Evolutionary conservation across 2,113 vertebrate genomes (phyloP).

Genomic region (Onychorhynchus coronatus): DNA sequence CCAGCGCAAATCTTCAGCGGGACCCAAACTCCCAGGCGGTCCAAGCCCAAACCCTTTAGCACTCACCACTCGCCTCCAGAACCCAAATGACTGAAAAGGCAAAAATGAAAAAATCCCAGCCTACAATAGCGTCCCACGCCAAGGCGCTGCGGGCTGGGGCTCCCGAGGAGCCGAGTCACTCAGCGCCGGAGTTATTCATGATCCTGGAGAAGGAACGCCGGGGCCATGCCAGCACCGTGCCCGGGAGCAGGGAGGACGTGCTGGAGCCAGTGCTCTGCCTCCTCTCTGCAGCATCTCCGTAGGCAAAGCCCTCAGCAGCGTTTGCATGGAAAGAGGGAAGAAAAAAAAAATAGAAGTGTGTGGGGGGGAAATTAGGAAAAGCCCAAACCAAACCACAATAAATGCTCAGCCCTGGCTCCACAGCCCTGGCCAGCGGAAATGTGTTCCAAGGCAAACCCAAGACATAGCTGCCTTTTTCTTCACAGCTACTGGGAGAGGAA

Average conservation of each 20-base stretch:
- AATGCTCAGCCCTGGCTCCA: background rate
- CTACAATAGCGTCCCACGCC: fast-evolving
- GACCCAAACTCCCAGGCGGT: background rate
- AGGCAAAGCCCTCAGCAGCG: fast-evolving
- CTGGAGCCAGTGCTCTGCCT: background rate
- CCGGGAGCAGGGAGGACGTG: background rate
- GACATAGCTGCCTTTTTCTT: background rate
- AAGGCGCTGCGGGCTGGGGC: background rate
- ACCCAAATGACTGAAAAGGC: background rate
- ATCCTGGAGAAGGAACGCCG: background rate
- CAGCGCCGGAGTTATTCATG: background rate
- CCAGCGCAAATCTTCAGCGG: background rate
- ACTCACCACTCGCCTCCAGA: background rate
- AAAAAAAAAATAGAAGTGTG: background rate
- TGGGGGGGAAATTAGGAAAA: background rate
- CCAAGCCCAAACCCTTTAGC: background rate
- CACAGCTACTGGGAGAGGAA: constrained; percentile 16
- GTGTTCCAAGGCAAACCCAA: background rate
- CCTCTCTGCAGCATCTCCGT: background rate
- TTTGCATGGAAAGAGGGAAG: fast-evolving
- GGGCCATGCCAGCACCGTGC: background rate
- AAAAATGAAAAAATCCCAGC: background rate
- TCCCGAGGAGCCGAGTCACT: background rate
- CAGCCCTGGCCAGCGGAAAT: constrained; percentile 7
- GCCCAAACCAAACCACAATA: constrained; percentile 6